These are phyloP conservation scores for Albula goreensis DNA, from an alignment of 2,113 vertebrate genomes.

Conservation along the genomic window DNA sequence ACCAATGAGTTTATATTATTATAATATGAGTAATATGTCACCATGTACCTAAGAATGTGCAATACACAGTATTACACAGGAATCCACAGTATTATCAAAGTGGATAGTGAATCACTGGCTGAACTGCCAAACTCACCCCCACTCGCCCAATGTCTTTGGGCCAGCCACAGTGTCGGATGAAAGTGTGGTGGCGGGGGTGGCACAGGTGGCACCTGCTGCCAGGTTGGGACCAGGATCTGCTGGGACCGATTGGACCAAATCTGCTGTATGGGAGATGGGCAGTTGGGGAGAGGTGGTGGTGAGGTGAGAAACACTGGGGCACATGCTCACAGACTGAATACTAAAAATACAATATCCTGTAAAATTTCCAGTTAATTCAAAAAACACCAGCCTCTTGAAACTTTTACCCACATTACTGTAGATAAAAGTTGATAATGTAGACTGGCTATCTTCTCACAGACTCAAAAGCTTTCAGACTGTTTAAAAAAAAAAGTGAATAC, in stretches of 20 bases:
- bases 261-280: conserved; percentile 57
- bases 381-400: too few species aligned
- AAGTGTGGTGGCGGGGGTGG: conserved; percentile 76
- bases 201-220: conserved; percentile 88
- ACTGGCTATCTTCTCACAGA: too few species aligned
- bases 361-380: too few species aligned
- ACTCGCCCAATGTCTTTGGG: conserved; percentile 91
- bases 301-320: not conserved
- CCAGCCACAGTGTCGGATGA: conserved; percentile 86
- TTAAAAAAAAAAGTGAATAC: too few species aligned
- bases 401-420: too few species aligned
- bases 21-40: too few species aligned
- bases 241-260: conserved; percentile 89
- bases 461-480: too few species aligned
- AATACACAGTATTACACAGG: too few species aligned
- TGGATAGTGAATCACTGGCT: too few species aligned
- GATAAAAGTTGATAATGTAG: too few species aligned
- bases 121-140: conserved; percentile 79
- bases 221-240: conserved; percentile 90
- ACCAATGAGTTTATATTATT: too few species aligned
- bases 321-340: not conserved
- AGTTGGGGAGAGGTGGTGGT: not conserved
- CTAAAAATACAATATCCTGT: not conserved
- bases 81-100: not conserved
- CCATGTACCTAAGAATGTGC: too few species aligned